A percentile compares a stretch with the other conserved stretches of the same genome.
Conservation (phyloP, 2,113 vertebrate genomes). For the Platycercus adscitus region DNA sequence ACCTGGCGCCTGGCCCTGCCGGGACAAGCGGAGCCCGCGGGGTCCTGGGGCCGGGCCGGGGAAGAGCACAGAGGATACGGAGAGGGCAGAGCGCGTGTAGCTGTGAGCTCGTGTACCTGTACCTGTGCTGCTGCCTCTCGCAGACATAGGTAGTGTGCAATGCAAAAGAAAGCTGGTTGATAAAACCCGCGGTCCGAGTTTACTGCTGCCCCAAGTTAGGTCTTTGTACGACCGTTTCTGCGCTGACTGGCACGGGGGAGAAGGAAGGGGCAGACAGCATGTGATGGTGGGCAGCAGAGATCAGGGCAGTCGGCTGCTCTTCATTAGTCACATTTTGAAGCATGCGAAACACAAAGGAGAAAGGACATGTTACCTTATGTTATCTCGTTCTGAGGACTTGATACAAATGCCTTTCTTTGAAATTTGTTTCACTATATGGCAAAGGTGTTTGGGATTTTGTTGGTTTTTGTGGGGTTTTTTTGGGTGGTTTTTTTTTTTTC, state of each 20-base stretch:
- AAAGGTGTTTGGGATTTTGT: background rate
- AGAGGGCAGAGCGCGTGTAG: too few relatives aligned
- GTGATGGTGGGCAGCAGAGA: background rate
- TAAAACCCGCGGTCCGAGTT: background rate
- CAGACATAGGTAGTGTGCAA: background rate
- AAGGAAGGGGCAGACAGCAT: background rate
- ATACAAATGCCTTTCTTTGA: background rate
- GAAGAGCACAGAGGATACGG: background rate
- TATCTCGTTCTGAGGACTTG: background rate
- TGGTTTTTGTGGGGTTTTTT: background rate
- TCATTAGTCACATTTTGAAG: background rate
- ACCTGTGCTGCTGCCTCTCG: background rate
- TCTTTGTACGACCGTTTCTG: background rate
- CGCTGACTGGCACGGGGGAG: background rate
- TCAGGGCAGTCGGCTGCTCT: rapidly evolving
- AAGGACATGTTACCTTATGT: background rate
- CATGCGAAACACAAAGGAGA: background rate
- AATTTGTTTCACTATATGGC: background rate
- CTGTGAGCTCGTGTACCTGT: background rate
- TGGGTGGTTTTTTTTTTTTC: background rate
- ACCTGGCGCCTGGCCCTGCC: too few relatives aligned
- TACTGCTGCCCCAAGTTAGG: background rate
- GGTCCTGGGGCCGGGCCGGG: too few relatives aligned
- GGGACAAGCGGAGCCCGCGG: too few relatives aligned
- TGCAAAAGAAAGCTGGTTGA: background rate